These are phyloP conservation scores for Melanostoma scalare DNA, from an alignment of 2,888 invertebrate genomes.

Conservation along the genomic window DNA sequence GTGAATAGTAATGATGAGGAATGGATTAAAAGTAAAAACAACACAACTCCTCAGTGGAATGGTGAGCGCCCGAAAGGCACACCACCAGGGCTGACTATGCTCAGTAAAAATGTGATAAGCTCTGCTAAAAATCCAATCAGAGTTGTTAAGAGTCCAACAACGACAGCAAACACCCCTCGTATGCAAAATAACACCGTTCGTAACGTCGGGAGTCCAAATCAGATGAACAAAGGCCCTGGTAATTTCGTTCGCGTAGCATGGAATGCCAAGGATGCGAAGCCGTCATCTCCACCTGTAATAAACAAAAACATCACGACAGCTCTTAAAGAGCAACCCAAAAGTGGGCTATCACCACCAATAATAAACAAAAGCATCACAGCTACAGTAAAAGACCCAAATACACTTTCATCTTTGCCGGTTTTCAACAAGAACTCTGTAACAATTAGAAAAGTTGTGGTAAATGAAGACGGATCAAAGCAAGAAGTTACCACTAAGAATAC, in stretches of 20 bases:
- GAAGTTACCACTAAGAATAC: conserved; percentile 5
- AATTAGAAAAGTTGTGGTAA: conserved; percentile 51
- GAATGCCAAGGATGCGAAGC: conserved; percentile 57
- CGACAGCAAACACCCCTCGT: neutral
- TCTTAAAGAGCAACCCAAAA: conserved; percentile 41
- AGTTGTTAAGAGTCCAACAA: conserved; percentile 28
- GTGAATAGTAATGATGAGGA: conserved; percentile 74
- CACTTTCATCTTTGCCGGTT: conserved; percentile 40
- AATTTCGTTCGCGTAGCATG: conserved; percentile 52
- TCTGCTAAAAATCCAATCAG: conserved; percentile 15
- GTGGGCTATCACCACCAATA: conserved; percentile 4
- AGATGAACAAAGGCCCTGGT: neutral
- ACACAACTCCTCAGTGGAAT: conserved; percentile 44
- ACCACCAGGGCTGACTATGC: conserved; percentile 40
- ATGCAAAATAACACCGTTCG: conserved; percentile 8
- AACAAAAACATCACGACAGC: conserved; percentile 25
- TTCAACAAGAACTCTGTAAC: conserved; percentile 66
- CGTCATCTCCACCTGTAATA: conserved; percentile 44
- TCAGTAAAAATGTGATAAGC: conserved; percentile 29
- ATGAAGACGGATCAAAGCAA: conserved; percentile 47
- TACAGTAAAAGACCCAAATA: conserved; percentile 46
- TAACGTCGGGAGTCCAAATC: conserved; percentile 18
- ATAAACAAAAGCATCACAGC: conserved; percentile 56
- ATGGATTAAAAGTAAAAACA: conserved; percentile 70
- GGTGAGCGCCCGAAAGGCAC: conserved; percentile 68